Evolutionary conservation across 2,888 invertebrate genomes (phyloP).

Genomic region (Unio pictorum): DNA sequence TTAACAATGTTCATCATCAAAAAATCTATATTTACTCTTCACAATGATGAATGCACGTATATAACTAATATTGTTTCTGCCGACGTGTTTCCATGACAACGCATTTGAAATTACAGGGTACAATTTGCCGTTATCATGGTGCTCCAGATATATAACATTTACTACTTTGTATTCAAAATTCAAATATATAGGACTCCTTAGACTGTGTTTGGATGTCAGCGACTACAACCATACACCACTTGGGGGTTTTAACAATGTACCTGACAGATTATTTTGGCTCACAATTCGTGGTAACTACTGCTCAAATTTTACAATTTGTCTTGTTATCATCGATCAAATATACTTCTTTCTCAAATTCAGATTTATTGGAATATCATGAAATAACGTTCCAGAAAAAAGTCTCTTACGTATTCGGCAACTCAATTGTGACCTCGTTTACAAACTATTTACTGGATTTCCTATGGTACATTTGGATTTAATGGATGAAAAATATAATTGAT

Average conservation of each 20-base stretch:
- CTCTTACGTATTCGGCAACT: no score
- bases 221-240: slow-evolving; percentile 9
- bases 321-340: no score
- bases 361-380: no score
- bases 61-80: slow-evolving; percentile 20
- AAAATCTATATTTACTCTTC: slow-evolving; percentile 17
- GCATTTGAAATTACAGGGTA: slow-evolving; percentile 5
- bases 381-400: no score
- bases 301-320: slow-evolving; percentile 4
- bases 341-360: no score
- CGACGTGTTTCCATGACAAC: slow-evolving; percentile 9
- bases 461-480: no score
- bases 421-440: no score
- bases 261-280: slow-evolving; percentile 4
- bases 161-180: neutral
- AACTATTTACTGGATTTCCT: no score
- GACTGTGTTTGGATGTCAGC: slow-evolving; percentile 3
- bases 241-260: neutral
- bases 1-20: slow-evolving; percentile 9
- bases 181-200: neutral
- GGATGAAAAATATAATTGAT: no score
- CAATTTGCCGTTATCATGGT: slow-evolving; percentile 1
- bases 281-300: slow-evolving; percentile 10
- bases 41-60: slow-evolving; percentile 16
- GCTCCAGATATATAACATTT: slow-evolving; percentile 3